phyloP scores from a whole-genome alignment of 2,888 invertebrate genomes.

The Altica lythri region DNA sequence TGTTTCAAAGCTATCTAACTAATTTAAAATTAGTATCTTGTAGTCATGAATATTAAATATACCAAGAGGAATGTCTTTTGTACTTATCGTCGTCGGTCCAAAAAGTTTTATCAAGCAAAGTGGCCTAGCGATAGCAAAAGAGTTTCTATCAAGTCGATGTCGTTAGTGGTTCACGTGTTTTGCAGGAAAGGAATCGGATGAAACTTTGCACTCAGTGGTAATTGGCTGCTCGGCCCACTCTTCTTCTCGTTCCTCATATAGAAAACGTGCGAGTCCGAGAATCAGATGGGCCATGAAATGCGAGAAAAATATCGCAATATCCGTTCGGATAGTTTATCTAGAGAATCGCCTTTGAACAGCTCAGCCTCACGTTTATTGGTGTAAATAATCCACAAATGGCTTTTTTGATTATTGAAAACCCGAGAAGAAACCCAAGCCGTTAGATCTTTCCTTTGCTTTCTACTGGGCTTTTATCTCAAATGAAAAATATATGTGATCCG shows the following conservation, averaged over 20 bases:
- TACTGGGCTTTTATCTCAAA: constrained; percentile 15
- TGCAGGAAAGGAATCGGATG: constrained; percentile 36
- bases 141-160: constrained; percentile 30
- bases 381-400: constrained; percentile 30
- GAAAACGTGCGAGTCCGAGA: constrained; percentile 26
- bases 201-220: constrained; percentile 42
- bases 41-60: too few species aligned
- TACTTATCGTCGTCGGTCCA: too few species aligned
- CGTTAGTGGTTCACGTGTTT: constrained; percentile 39
- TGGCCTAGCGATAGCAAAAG: too few species aligned
- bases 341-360: constrained; percentile 33
- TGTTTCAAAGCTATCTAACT: too few species aligned
- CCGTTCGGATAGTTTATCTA: constrained; percentile 37
- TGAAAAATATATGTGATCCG: constrained; percentile 24
- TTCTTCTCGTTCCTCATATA: constrained; percentile 32
- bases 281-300: constrained; percentile 43
- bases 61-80: too few species aligned
- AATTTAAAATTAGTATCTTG: too few species aligned
- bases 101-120: too few species aligned
- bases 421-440: constrained; percentile 5
- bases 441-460: constrained; percentile 14
- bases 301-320: constrained; percentile 47
- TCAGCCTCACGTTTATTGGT: constrained; percentile 31
- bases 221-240: constrained; percentile 37
- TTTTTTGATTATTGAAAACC: constrained; percentile 28